Conservation (phyloP, 2,888 invertebrate species). For the Macrophya annulata region DNA sequence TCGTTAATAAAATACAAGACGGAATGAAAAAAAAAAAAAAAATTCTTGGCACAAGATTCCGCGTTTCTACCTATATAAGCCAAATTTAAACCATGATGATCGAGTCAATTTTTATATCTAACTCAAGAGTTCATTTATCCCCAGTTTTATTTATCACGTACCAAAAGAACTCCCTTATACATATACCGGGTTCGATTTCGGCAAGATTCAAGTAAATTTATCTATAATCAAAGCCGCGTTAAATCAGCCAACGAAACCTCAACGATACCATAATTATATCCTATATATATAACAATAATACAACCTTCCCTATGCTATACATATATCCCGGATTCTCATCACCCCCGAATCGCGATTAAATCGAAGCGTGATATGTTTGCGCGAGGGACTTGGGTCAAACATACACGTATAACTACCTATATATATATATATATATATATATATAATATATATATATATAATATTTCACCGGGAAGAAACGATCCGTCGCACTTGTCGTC, state of each 20-base stretch:
- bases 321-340: not conserved
- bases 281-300: slow-evolving; percentile 13
- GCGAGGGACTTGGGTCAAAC: slow-evolving; percentile 48
- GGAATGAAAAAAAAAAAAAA: not conserved
- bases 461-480: slow-evolving; percentile 40
- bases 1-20: not conserved
- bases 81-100: slow-evolving; percentile 30
- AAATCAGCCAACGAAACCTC: not conserved
- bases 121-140: not conserved
- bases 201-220: not conserved
- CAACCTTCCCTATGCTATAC: not conserved
- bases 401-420: slow-evolving; percentile 59
- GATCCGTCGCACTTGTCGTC: slow-evolving; percentile 54
- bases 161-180: not conserved
- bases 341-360: not conserved
- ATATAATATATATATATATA: slow-evolving; percentile 30
- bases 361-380: slow-evolving; percentile 16
- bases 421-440: slow-evolving; percentile 18
- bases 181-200: not conserved
- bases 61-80: not conserved
- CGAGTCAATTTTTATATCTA: slow-evolving; percentile 7
- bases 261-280: slow-evolving; percentile 27
- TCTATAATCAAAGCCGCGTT: slow-evolving; percentile 5
- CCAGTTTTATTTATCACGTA: not conserved
- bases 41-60: slow-evolving; percentile 6